phyloP scores from a whole-genome alignment of 1,140 invertebrate species.

The Ips typographus region DNA sequence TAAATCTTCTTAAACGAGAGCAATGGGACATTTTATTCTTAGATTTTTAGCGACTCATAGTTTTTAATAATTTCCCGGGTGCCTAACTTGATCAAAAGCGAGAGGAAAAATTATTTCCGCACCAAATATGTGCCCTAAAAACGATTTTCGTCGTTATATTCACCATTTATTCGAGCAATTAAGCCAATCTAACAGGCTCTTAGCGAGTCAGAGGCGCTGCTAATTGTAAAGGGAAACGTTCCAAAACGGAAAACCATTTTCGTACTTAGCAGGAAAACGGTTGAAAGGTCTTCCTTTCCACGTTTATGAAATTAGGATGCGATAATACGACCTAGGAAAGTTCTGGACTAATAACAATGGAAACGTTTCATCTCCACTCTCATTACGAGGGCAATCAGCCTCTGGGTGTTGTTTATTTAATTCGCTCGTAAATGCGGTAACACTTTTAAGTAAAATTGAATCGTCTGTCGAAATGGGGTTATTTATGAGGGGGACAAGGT shows the following conservation, averaged over 20 bases:
- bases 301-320: conserved; percentile 21
- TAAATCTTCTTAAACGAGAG: conserved; percentile 22
- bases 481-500: conserved; percentile 21
- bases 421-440: conserved; percentile 17
- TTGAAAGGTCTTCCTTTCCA: conserved; percentile 15
- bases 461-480: conserved; percentile 22
- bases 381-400: conserved; percentile 2
- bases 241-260: conserved; percentile 30
- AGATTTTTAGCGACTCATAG: conserved; percentile 10
- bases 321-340: conserved; percentile 12
- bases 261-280: conserved; percentile 23
- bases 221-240: conserved; percentile 26
- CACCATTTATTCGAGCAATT: conserved; percentile 29
- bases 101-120: conserved; percentile 1
- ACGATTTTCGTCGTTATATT: conserved; percentile 16
- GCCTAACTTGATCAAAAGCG: conserved; percentile 6
- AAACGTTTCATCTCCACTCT: not conserved
- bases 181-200: conserved; percentile 30
- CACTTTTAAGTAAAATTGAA: conserved; percentile 22
- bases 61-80: not conserved
- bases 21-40: conserved; percentile 10
- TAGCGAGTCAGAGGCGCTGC: conserved; percentile 21
- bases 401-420: conserved; percentile 11
- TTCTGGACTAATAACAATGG: conserved; percentile 4
- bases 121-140: not conserved